Conservation (phyloP, 92 coral and sea anemone genomes). For the Phenganax stokvisi region DNA sequence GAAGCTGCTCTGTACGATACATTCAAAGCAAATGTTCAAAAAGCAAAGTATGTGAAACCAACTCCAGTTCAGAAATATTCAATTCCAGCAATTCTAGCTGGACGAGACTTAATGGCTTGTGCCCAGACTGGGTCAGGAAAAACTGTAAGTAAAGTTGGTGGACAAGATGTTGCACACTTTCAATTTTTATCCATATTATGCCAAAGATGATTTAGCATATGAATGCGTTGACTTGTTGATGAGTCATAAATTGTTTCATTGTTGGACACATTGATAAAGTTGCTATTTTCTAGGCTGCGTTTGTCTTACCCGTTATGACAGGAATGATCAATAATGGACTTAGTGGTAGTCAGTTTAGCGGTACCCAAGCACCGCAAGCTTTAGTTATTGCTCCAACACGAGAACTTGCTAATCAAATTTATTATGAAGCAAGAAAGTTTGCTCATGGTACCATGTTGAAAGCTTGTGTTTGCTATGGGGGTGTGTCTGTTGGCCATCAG, state of each 20-base stretch:
- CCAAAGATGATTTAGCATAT: no score
- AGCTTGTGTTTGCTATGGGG: constrained; percentile 84
- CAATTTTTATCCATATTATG: no score
- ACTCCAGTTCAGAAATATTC: constrained; percentile 94
- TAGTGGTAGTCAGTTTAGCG: constrained; percentile 55
- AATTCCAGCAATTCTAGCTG: constrained; percentile 68
- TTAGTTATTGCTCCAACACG: constrained; percentile 92
- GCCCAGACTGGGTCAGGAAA: constrained; percentile 99
- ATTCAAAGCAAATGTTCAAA: constrained; percentile 59
- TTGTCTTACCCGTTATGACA: constrained; percentile 74
- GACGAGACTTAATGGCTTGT: constrained; percentile 96
- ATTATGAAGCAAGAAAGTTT: constrained; percentile 72
- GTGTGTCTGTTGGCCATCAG: constrained; percentile 84
- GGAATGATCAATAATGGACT: constrained; percentile 71
- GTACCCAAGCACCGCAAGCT: constrained; percentile 74
- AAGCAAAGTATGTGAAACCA: constrained; percentile 75
- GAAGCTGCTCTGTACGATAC: constrained; percentile 69
- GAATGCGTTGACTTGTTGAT: no score
- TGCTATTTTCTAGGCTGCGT: constrained; percentile 60
- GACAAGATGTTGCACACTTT: not conserved
- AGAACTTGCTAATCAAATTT: constrained; percentile 84
- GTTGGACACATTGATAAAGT: not conserved
- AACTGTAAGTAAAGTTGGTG: constrained; percentile 58
- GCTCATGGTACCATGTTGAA: constrained; percentile 70
- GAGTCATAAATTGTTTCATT: no score